A percentile compares a stretch with the other conserved stretches of the same genome.
Conservation (phyloP, 2,113 vertebrate species). For the Sinocyclocheilus anophthalmus region DNA sequence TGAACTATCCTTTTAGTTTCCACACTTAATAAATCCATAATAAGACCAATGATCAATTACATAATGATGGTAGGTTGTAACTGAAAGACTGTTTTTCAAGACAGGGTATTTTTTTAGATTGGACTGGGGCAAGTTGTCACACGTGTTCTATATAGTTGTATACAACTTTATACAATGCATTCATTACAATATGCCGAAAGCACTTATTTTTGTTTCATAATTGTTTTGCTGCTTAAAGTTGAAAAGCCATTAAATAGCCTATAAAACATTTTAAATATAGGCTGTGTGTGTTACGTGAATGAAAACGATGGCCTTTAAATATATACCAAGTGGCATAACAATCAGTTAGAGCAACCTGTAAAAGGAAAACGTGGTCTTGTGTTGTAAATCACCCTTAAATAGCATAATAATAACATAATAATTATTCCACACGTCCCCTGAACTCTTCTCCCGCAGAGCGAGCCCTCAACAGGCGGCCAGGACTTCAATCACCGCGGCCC, state of each 20-base stretch:
- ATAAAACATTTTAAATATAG: background rate
- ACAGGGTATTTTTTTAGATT: background rate
- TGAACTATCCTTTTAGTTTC: background rate
- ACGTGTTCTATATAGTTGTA: background rate
- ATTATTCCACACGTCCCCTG: slow-evolving; percentile 71
- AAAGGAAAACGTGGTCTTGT: slow-evolving; percentile 65
- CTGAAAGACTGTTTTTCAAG: background rate
- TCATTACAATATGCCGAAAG: background rate
- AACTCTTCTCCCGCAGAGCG: slow-evolving; percentile 67
- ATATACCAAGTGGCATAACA: background rate
- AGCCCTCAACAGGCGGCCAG: slow-evolving; percentile 66
- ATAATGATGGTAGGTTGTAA: background rate
- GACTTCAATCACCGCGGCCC: slow-evolving; percentile 73
- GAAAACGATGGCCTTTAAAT: background rate
- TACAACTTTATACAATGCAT: background rate
- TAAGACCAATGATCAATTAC: background rate
- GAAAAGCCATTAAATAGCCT: background rate
- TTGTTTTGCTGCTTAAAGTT: background rate
- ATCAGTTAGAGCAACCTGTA: slow-evolving; percentile 8
- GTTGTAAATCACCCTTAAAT: slow-evolving; percentile 77
- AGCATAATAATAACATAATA: slow-evolving; percentile 79
- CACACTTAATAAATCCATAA: background rate
- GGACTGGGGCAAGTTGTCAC: background rate
- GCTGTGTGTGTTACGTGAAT: background rate
- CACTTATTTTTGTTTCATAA: background rate